Evolutionary conservation across 2,797 vertebrate species (phyloP), one percentile per base, ranked within the genome.

Genomic region (Galago senegalensis): DNA sequence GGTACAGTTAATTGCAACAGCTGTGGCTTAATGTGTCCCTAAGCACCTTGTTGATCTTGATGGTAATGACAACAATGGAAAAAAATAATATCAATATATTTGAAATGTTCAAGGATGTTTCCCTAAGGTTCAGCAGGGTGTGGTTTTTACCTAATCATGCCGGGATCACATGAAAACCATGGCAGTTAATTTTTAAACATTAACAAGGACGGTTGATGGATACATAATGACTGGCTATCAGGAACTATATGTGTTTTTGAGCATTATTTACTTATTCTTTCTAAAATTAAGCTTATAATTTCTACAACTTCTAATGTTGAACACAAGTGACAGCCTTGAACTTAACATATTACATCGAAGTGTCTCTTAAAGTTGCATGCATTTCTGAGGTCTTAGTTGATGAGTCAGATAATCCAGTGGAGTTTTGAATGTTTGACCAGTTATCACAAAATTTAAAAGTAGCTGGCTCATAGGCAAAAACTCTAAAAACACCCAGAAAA

Each of bases 1-100:
- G 94, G 86, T 73, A 89, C 18, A 91, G 87, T 93, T 87, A 93
- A 95, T 91, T 93, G 63, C 43, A 95, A 82, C 89, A 94, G 73
- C 58, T 94, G 58, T 43, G 73, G 56, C 84, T 96, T 93, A 86
- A 76, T 69, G 79, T 87, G 53, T 70, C 94, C 69, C 77, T 91
- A 90, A 95, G 77, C 87, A 87, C 43, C 61, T 91, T 23, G 56
- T 46, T 93, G 93, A 93, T 95, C 58, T 86, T 83, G 58, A 93
- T 70, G 76, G 77, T 40, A 84, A 95, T 87, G 80, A 94, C 61
- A 94, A 89, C 83, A 94, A 84, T 89, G 87, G 58, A 65, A 89
- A 93, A 93, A 93, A 87, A 86, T 80, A 81, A 63, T 73, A 96
- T 92, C 87, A 60, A 87, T 87, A 56, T 89, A 92, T 76, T 58